These are phyloP conservation scores for Hipparchia semele DNA, from an alignment of 2,888 invertebrate species.

Conservation along the genomic window DNA sequence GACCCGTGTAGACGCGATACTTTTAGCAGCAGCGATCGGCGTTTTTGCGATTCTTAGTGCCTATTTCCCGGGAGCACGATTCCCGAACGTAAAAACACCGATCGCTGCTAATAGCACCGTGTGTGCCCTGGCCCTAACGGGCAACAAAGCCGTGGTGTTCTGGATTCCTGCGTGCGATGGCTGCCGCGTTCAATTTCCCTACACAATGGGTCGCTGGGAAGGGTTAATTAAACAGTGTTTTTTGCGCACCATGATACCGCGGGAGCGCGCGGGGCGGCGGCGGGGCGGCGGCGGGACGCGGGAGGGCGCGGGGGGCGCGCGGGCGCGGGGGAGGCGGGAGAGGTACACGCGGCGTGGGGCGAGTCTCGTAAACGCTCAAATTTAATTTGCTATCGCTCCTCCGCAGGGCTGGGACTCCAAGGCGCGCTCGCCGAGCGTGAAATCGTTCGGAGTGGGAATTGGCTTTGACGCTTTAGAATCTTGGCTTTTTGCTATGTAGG, in stretches of 20 bases:
- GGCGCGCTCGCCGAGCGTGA: background rate
- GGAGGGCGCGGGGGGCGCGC: background rate
- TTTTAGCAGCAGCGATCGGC: no score
- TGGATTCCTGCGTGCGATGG: slow-evolving; percentile 9
- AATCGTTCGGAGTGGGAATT: no score
- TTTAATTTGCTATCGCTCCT: slow-evolving; percentile 35
- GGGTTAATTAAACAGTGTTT: slow-evolving; percentile 36
- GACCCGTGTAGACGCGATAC: no score
- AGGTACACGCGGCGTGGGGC: background rate
- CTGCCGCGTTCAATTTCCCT: slow-evolving; percentile 27
- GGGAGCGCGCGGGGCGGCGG: slow-evolving; percentile 8
- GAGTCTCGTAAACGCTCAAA: slow-evolving; percentile 34
- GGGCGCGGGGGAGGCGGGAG: background rate
- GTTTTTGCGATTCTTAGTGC: no score
- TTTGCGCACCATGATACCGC: slow-evolving; percentile 31
- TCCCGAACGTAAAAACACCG: no score
- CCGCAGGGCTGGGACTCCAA: background rate
- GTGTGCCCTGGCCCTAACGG: background rate
- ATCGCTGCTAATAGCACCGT: no score
- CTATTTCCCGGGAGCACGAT: no score
- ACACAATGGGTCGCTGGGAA: slow-evolving; percentile 31
- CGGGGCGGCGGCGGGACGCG: background rate
- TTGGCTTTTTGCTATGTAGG: no score
- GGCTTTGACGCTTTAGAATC: no score
- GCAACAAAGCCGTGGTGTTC: background rate